Base-by-base conservation (phyloP, 2,888 invertebrate genomes). In the Scaptomyza parva region DNA sequence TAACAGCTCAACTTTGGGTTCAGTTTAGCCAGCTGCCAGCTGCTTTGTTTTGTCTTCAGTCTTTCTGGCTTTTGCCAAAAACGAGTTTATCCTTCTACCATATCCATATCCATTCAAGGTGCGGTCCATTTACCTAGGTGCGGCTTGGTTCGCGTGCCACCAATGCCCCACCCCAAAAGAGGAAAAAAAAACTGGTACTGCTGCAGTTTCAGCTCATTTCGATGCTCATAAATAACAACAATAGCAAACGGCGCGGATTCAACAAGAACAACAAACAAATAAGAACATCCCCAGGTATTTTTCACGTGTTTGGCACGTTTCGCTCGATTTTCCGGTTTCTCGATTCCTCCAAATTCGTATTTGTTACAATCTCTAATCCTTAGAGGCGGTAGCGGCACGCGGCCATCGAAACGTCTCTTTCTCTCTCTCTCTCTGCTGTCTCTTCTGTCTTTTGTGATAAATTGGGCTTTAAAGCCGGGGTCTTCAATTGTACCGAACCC, bases 291-390 rank as follows among this genome's bases (percentile, higher is more conserved):
- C 89, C 75, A 81, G 88, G 89, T 81, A 89, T 89, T 89, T 89
- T 88, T 88, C 89, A 89, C 89, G 89, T 89, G 90, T 73, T 79
- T 76, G 88, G 72, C 90, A 89, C 90, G 89, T 88, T 89, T 90
- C 78, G 55, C 78, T 75, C 79, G 82, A 87, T 88, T 88, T 86
- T 86, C 82, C 86, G 84, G 75, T 77, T 86, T 81, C 17, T 73
- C 84, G 67, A 80, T 66, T 76, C 61, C 61, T 70, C 48, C 51
- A 55, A 55, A 61, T 65, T 41, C 63, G 55, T 59, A 74, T 72
- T 72, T 69, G 63, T 63, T 55, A 48, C 58, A 59, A 62, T 22
- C 45, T 50, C 37, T 78, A 70, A 70, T 70, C 65, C 66, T 74
- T 62, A 58, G 78, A 75, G 81, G 72, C 67, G 45, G 53, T 47